Evolutionary conservation across 2,113 vertebrate species (phyloP).

Genomic region (Pimephales promelas): DNA sequence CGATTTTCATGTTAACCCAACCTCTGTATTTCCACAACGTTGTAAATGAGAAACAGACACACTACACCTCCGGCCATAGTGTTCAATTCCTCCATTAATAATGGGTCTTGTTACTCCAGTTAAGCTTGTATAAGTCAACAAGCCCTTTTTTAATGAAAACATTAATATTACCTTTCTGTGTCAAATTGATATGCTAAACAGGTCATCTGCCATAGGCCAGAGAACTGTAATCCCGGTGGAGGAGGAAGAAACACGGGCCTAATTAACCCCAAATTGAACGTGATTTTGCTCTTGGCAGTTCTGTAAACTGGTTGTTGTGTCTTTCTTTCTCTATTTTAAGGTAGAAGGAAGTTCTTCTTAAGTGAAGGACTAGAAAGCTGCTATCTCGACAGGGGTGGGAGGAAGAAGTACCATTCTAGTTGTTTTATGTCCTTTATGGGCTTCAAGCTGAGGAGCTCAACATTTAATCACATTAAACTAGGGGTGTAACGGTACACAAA

Average conservation of each 20-base stretch:
- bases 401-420: background rate
- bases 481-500: too few relatives aligned
- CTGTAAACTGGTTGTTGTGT: background rate
- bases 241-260: background rate
- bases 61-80: background rate
- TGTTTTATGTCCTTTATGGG: slow-evolving; percentile 3
- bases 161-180: slow-evolving; percentile 14
- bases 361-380: background rate
- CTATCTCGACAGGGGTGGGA: background rate
- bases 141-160: background rate
- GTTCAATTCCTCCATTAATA: background rate
- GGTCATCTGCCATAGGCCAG: background rate
- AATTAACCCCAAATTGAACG: background rate
- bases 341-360: background rate
- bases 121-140: background rate
- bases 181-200: slow-evolving; percentile 8
- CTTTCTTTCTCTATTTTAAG: background rate
- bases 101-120: background rate
- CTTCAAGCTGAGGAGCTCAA: slow-evolving; percentile 5
- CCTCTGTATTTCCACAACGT: background rate
- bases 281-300: background rate
- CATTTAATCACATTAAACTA: slow-evolving; percentile 9
- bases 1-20: background rate
- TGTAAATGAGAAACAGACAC: background rate
- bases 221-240: background rate